phyloP scores from a whole-genome alignment of 2,888 invertebrate genomes.

The Drosophila glabriapex region DNA sequence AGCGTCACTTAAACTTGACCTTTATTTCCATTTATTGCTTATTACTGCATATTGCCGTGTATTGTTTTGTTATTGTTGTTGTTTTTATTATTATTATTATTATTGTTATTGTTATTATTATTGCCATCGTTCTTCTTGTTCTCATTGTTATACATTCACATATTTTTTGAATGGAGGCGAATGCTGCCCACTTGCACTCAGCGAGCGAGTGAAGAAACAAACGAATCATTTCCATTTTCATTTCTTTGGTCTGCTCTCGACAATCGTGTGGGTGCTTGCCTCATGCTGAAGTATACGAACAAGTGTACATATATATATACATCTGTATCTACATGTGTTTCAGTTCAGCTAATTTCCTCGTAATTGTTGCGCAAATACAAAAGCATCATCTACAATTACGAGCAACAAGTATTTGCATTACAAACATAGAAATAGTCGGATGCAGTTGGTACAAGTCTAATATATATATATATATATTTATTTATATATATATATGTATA shows the following conservation, averaged over 20 bases:
- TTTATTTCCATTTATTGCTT: constrained; percentile 76
- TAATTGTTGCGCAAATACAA: constrained; percentile 64
- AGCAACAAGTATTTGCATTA: constrained; percentile 20
- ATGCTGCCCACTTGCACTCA: constrained; percentile 46
- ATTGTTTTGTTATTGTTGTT: constrained; percentile 50
- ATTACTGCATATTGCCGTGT: constrained; percentile 59
- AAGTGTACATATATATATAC: not conserved
- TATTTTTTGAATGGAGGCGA: constrained; percentile 54
- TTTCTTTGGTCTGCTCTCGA: constrained; percentile 15
- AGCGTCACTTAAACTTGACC: constrained; percentile 73
- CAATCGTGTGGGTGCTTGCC: constrained; percentile 38
- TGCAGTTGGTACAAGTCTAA: constrained; percentile 7
- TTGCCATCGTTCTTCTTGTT: constrained; percentile 47
- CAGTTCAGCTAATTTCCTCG: constrained; percentile 56
- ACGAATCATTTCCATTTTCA: constrained; percentile 41
- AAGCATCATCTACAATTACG: constrained; percentile 34
- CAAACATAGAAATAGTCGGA: constrained; percentile 4
- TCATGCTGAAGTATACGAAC: constrained; percentile 25
- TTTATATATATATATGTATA: not conserved
- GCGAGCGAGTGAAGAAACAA: constrained; percentile 12
- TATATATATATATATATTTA: not conserved
- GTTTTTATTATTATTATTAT: constrained; percentile 20
- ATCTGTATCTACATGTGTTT: constrained; percentile 33
- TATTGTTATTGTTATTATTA: constrained; percentile 33
- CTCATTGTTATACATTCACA: constrained; percentile 44